phyloP scores from a whole-genome alignment of 2,888 invertebrate species.

The Acheta domesticus region DNA sequence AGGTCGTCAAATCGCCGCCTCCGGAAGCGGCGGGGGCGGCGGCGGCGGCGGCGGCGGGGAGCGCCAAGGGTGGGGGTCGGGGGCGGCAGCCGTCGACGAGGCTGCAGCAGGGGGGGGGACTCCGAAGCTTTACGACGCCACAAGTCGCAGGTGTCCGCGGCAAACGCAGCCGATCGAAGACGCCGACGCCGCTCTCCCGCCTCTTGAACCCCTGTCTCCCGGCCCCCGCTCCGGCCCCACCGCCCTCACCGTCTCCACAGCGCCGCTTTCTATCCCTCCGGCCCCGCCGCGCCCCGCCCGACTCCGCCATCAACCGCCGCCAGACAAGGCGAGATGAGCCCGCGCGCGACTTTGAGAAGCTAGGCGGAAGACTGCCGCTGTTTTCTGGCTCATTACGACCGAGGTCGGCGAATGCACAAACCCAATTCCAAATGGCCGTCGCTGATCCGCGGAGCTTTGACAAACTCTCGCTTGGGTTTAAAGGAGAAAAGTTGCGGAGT shows the following conservation, averaged over 20 bases:
- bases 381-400: not conserved
- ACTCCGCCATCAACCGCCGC: not conserved
- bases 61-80: not conserved
- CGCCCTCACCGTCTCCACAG: too few relatives aligned
- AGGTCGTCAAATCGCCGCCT: slow-evolving; percentile 9
- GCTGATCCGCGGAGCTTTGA: slow-evolving; percentile 10
- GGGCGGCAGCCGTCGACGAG: not conserved
- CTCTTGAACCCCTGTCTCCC: not conserved
- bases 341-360: slow-evolving; percentile 18
- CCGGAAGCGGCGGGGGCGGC: not conserved
- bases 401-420: slow-evolving; percentile 11
- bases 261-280: not conserved
- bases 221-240: not conserved
- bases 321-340: not conserved
- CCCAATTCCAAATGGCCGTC: slow-evolving; percentile 18
- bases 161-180: not conserved
- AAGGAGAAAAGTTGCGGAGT: slow-evolving; percentile 11
- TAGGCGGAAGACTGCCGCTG: not conserved
- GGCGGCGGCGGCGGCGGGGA: not conserved
- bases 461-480: slow-evolving; percentile 11
- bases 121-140: not conserved
- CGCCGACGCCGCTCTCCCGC: not conserved
- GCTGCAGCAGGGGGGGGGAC: not conserved
- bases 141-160: slow-evolving; percentile 18
- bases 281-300: not conserved